A percentile compares a stretch with the other conserved stretches of the same genome.
Evolutionary conservation across 2,113 vertebrate species (phyloP).

Genomic region (Melospiza melodia): DNA sequence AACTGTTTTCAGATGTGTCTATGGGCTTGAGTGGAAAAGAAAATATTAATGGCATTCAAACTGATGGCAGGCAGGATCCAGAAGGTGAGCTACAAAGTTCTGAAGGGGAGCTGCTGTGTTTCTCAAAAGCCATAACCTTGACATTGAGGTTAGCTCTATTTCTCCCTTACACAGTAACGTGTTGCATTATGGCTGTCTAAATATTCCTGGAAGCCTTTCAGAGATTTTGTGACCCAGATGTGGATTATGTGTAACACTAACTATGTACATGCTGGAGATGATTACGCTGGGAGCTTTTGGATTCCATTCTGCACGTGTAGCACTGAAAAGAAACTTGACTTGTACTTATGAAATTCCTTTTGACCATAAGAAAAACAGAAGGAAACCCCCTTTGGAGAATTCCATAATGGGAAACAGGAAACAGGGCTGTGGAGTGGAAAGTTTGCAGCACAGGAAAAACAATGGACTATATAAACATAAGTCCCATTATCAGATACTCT

Average conservation of each 20-base stretch:
- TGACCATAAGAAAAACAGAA: conserved; percentile 59
- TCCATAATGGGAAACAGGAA: conserved; percentile 63
- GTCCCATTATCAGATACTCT: conserved; percentile 49
- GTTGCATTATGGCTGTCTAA: conserved; percentile 57
- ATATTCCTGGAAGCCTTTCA: conserved; percentile 39
- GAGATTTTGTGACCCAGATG: conserved; percentile 60
- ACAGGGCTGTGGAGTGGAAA: conserved; percentile 49
- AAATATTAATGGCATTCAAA: conserved; percentile 20
- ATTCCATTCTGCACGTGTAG: conserved; percentile 50
- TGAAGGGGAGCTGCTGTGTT: conserved; percentile 43
- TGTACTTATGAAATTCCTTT: conserved; percentile 61
- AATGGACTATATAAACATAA: conserved; percentile 57
- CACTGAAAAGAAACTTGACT: conserved; percentile 58
- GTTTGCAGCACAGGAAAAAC: conserved; percentile 55
- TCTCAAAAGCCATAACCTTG: conserved; percentile 43
- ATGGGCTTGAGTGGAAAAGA: conserved; percentile 16
- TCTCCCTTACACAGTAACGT: background rate
- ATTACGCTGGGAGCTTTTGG: conserved; percentile 43
- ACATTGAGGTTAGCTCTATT: conserved; percentile 21
- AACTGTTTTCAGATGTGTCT: conserved; percentile 61
- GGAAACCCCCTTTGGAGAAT: conserved; percentile 53
- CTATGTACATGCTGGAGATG: conserved; percentile 37
- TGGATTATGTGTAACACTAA: conserved; percentile 59
- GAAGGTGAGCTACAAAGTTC: conserved; percentile 31
- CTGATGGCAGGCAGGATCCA: conserved; percentile 15